A percentile compares a stretch with the other conserved stretches of the same genome.
Conservation (phyloP, 2,888 invertebrate species). For the Drosophila limbata region DNA sequence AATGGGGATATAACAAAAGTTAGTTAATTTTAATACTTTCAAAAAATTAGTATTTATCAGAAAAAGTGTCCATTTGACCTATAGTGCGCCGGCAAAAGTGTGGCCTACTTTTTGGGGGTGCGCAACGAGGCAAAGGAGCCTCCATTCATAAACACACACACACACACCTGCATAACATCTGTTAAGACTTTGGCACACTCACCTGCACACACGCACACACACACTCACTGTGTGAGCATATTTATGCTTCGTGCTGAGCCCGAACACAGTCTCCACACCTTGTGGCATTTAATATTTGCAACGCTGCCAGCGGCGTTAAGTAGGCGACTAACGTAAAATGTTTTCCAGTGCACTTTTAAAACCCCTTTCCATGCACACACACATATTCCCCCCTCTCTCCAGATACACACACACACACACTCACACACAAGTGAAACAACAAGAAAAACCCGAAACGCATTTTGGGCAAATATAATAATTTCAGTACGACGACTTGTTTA, state of each 20-base stretch:
- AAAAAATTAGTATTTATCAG: too few relatives aligned
- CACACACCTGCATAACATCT: constrained; percentile 66
- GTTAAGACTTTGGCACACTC: constrained; percentile 71
- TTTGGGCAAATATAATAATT: constrained; percentile 75
- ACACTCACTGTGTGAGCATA: constrained; percentile 41
- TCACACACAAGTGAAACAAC: constrained; percentile 1
- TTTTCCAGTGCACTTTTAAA: constrained; percentile 63
- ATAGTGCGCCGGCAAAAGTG: constrained; percentile 67
- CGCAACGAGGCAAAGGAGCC: constrained; percentile 6
- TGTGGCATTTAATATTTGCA: constrained; percentile 81
- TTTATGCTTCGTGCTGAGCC: constrained; percentile 71
- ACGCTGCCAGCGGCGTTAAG: constrained; percentile 61
- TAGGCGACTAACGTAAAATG: constrained; percentile 68
- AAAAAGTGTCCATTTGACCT: too few relatives aligned
- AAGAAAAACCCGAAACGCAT: constrained; percentile 34
- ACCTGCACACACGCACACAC: constrained; percentile 18
- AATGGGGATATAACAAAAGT: too few relatives aligned
- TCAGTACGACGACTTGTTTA: constrained; percentile 77
- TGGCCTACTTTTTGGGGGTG: constrained; percentile 69
- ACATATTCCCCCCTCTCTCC: not conserved
- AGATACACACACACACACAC: not conserved
- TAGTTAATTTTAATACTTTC: too few relatives aligned
- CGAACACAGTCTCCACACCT: constrained; percentile 72
- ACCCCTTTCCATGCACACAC: constrained; percentile 1
- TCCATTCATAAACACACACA: constrained; percentile 36